Conservation (phyloP, 2,888 invertebrate species). For the Ophonus ardosiacus region DNA sequence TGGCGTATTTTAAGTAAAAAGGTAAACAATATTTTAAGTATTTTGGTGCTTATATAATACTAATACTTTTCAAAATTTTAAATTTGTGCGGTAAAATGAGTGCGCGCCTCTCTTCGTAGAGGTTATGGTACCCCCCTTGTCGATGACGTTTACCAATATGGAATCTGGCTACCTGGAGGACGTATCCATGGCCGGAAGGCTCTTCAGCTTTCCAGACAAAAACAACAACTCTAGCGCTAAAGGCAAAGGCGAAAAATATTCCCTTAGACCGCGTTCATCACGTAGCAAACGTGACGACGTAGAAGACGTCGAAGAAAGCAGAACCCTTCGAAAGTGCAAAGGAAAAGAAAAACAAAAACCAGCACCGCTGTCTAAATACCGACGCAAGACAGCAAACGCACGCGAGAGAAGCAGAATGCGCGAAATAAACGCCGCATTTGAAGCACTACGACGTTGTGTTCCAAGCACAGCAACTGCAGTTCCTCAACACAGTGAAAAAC, state of each 20-base stretch:
- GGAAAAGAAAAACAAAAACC: constrained; percentile 74
- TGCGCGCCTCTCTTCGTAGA: neutral
- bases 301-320: constrained; percentile 1
- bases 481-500: constrained; percentile 77
- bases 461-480: constrained; percentile 72
- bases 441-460: constrained; percentile 79
- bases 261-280: constrained; percentile 73
- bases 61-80: too few species aligned
- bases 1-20: too few species aligned
- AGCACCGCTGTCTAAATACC: constrained; percentile 82
- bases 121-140: neutral
- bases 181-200: constrained; percentile 70
- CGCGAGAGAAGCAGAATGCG: constrained; percentile 82
- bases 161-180: constrained; percentile 72
- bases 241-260: constrained; percentile 73
- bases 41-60: too few species aligned
- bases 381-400: constrained; percentile 83
- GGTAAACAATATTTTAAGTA: too few species aligned
- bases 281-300: constrained; percentile 66
- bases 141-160: constrained; percentile 54
- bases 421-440: constrained; percentile 84
- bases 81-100: neutral
- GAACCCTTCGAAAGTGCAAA: neutral
- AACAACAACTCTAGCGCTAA: constrained; percentile 74
- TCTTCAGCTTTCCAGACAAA: constrained; percentile 71